These are phyloP conservation scores for Enhydra lutris DNA, from an alignment of 2,113 vertebrate species.

Conservation along the genomic window DNA sequence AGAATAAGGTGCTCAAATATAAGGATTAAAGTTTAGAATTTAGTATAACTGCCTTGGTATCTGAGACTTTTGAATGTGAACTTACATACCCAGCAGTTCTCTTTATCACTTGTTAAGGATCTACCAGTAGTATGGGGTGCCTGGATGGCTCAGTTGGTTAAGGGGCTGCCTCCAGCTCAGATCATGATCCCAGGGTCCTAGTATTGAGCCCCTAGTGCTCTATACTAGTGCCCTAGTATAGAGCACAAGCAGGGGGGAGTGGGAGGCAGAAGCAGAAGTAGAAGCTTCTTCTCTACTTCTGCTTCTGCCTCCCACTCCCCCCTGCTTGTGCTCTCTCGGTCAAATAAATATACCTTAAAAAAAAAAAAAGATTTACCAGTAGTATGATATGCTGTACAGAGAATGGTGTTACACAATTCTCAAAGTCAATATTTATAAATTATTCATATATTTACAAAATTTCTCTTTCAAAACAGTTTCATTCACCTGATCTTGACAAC, in stretches of 20 bases:
- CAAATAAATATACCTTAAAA: too few relatives aligned
- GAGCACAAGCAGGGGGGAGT: too few relatives aligned
- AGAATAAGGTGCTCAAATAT: neutral
- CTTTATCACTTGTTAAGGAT: neutral
- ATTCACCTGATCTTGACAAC: neutral
- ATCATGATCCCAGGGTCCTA: too few relatives aligned
- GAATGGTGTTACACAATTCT: neutral
- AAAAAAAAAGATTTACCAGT: neutral
- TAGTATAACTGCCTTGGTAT: neutral
- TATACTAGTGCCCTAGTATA: too few relatives aligned
- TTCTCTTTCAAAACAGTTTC: slow-evolving; percentile 10
- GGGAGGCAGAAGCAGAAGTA: too few relatives aligned
- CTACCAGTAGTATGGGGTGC: neutral
- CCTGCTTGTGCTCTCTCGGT: too few relatives aligned
- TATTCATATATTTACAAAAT: neutral
- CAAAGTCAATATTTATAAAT: slow-evolving; percentile 34
- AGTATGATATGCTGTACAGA: neutral
- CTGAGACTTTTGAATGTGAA: neutral
- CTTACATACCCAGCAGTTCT: neutral
- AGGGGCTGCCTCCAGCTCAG: too few relatives aligned
- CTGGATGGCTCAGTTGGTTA: too few relatives aligned
- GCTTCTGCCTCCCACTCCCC: too few relatives aligned
- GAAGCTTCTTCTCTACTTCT: too few relatives aligned
- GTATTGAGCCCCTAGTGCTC: too few relatives aligned
- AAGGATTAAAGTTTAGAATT: neutral